Conservation (phyloP, 1,140 invertebrate genomes). For the Drosophila parabipectinata region DNA sequence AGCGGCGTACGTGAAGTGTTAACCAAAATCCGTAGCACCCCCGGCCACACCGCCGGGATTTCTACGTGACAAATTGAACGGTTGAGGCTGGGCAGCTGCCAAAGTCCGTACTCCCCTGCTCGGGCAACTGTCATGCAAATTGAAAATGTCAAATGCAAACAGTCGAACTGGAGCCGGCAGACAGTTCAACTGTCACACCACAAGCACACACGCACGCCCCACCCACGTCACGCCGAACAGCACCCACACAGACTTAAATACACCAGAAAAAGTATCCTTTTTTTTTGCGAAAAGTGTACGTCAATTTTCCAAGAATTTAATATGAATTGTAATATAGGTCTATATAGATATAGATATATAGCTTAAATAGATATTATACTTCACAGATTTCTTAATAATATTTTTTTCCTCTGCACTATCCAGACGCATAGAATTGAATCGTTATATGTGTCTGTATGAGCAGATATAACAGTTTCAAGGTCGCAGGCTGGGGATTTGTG, state of each 20-base stretch:
- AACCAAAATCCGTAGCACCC: conserved; percentile 43
- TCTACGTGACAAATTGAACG: conserved; percentile 56
- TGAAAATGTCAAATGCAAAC: conserved; percentile 81
- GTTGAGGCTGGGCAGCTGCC: conserved; percentile 38
- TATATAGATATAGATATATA: no score
- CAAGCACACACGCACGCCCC: conserved; percentile 13
- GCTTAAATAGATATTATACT: no score
- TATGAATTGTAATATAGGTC: no score
- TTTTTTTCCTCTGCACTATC: not conserved
- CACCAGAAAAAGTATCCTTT: not conserved
- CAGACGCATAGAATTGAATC: conserved; percentile 24
- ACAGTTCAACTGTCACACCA: conserved; percentile 42
- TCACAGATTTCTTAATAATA: not conserved
- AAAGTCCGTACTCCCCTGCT: conserved; percentile 19
- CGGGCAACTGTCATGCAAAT: conserved; percentile 74
- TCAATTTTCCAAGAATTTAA: no score
- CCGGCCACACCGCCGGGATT: conserved; percentile 10
- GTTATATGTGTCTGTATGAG: conserved; percentile 26
- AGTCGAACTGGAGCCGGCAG: conserved; percentile 52
- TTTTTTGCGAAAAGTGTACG: no score
- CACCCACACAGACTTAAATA: conserved; percentile 5
- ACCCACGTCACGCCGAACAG: conserved; percentile 6
- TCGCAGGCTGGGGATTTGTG: conserved; percentile 29
- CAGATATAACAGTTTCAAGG: conserved; percentile 48
- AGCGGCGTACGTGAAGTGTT: conserved; percentile 51